These are phyloP conservation scores for Polymixis lichenea DNA, from an alignment of 2,888 invertebrate species.

Conservation along the genomic window DNA sequence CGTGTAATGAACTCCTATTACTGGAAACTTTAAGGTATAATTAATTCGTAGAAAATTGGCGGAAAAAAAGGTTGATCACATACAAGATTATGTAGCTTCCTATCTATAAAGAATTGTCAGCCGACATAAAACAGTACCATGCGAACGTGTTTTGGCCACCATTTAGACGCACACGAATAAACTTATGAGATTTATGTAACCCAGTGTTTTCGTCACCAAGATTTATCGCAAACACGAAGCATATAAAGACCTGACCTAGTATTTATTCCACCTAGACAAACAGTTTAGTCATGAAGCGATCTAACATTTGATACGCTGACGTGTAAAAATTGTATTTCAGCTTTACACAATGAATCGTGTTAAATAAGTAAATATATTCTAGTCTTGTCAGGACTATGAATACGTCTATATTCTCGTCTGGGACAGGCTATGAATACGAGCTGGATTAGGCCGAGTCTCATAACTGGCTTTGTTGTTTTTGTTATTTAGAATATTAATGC, in stretches of 20 bases:
- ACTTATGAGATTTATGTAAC: constrained; percentile 43
- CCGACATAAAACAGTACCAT: constrained; percentile 18
- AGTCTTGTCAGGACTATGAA: constrained; percentile 55
- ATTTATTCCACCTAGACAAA: constrained; percentile 47
- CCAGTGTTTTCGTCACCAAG: constrained; percentile 41
- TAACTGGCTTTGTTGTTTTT: constrained; percentile 47
- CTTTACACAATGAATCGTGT: constrained; percentile 34
- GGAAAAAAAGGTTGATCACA: neutral
- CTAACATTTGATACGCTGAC: constrained; percentile 49
- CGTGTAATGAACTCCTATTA: neutral
- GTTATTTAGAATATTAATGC: constrained; percentile 53
- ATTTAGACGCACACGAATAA: constrained; percentile 31
- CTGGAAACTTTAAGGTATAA: neutral
- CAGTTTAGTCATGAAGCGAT: constrained; percentile 46
- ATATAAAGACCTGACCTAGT: constrained; percentile 37
- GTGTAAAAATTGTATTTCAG: constrained; percentile 39
- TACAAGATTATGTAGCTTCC: neutral
- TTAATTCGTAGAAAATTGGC: neutral
- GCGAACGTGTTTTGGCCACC: constrained; percentile 22
- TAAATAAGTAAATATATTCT: constrained; percentile 57
- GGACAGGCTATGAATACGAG: constrained; percentile 53
- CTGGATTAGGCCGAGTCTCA: constrained; percentile 39
- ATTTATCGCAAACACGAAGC: constrained; percentile 37
- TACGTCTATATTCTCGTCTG: constrained; percentile 36
- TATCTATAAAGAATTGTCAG: constrained; percentile 7